A percentile compares a stretch with the other conserved stretches of the same genome.
Conservation (phyloP, 2,113 vertebrate genomes). For the Furnarius figulus region DNA sequence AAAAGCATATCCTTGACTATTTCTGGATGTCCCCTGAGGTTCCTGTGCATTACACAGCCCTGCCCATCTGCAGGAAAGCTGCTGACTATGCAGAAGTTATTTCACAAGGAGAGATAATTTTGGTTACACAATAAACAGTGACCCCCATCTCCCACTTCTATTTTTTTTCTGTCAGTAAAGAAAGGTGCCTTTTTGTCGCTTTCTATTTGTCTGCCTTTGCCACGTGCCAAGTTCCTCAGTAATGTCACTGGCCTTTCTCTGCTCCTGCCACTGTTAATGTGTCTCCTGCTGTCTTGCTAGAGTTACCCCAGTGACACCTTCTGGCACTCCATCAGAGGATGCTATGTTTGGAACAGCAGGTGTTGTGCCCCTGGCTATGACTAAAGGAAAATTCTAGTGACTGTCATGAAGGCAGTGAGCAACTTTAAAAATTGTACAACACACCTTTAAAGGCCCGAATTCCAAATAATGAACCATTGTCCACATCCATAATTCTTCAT, state of each 20-base stretch:
- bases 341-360: neutral
- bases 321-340: neutral
- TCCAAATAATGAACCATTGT: neutral
- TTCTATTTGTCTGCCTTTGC: neutral
- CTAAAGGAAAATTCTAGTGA: neutral
- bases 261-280: slow-evolving; percentile 4
- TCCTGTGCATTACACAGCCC: neutral
- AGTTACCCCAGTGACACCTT: neutral
- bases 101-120: neutral
- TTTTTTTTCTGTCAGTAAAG: neutral
- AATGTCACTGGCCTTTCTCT: neutral
- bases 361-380: neutral
- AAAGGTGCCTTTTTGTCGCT: neutral
- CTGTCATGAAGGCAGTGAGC: neutral
- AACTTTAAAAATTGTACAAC: neutral
- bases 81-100: neutral
- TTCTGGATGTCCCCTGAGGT: neutral
- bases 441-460: neutral
- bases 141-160: neutral
- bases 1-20: neutral
- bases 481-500: neutral
- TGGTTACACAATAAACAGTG: neutral
- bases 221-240: neutral
- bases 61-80: neutral
- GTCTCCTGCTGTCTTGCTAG: neutral